A percentile compares a stretch with the other conserved stretches of the same genome.
Evolutionary conservation across 2,888 invertebrate species (phyloP).

Genomic region (Thecophora atra): DNA sequence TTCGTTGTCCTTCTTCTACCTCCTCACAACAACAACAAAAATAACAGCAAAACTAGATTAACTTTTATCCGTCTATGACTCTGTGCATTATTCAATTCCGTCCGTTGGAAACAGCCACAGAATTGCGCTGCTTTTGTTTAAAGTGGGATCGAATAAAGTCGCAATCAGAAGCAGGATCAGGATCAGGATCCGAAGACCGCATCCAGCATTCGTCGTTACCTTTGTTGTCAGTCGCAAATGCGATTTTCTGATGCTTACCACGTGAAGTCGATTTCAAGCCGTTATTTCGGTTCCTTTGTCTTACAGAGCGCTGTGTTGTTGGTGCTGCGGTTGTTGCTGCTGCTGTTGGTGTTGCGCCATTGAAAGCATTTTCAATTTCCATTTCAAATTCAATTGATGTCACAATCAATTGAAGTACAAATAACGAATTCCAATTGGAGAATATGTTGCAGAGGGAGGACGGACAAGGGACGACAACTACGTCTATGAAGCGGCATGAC

Average conservation of each 20-base stretch:
- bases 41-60: too few relatives aligned
- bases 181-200: not conserved
- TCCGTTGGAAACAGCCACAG: too few relatives aligned
- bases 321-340: not conserved
- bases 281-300: conserved; percentile 1
- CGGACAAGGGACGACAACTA: not conserved
- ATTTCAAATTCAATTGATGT: conserved; percentile 39
- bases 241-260: conserved; percentile 30
- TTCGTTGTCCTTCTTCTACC: too few relatives aligned
- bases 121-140: too few relatives aligned
- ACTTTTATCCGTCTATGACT: too few relatives aligned
- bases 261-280: conserved; percentile 24
- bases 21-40: too few relatives aligned
- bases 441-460: not conserved
- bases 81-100: too few relatives aligned
- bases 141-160: too few relatives aligned
- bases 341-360: conserved; percentile 6
- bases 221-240: conserved; percentile 31
- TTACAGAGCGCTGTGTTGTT: not conserved
- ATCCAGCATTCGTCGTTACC: not conserved
- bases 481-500: not conserved
- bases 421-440: conserved; percentile 35
- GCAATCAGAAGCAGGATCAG: too few relatives aligned
- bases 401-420: conserved; percentile 39
- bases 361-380: conserved; percentile 28